Conservation (phyloP, 2,113 vertebrate genomes). For the Chaetodon trifascialis region DNA sequence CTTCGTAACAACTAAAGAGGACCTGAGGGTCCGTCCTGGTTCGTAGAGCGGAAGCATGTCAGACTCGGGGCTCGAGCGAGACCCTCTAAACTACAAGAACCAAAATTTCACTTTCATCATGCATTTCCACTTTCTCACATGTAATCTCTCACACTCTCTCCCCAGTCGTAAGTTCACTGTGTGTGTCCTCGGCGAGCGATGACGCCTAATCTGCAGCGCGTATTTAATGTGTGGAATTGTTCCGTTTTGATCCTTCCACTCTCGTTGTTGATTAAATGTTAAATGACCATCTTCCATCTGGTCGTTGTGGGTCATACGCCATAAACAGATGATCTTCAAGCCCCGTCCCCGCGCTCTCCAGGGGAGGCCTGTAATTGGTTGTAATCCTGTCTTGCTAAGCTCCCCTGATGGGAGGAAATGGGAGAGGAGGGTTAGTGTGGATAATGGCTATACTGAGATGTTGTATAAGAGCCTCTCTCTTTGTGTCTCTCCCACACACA, state of each 20-base stretch:
- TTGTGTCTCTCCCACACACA: slow-evolving; percentile 20
- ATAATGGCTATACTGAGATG: slow-evolving; percentile 62
- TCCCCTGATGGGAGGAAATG: slow-evolving; percentile 67
- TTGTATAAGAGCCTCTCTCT: slow-evolving; percentile 56
- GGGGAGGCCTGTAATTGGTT: slow-evolving; percentile 76
- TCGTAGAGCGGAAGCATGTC: neutral
- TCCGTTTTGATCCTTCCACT: slow-evolving; percentile 28
- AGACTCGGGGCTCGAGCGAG: neutral
- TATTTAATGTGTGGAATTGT: slow-evolving; percentile 36
- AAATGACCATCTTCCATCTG: slow-evolving; percentile 52
- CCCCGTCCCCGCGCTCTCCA: slow-evolving; percentile 31
- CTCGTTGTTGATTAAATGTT: slow-evolving; percentile 51
- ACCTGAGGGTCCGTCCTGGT: neutral
- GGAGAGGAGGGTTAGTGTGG: slow-evolving; percentile 56
- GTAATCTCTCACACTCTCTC: too few species aligned
- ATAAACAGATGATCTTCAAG: slow-evolving; percentile 64
- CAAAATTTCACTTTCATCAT: neutral
- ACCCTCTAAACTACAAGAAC: neutral
- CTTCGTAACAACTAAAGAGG: neutral
- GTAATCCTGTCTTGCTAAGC: slow-evolving; percentile 75
- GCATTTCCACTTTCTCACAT: neutral
- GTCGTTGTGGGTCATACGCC: slow-evolving; percentile 52
- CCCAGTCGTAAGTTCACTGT: too few species aligned
- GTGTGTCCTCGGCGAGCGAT: too few species aligned
- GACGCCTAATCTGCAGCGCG: neutral